Percentiles rank a stretch among this genome's conserved stretches.
Conservation (phyloP, 2,888 invertebrate genomes). For the Himalopsyche anomala region DNA sequence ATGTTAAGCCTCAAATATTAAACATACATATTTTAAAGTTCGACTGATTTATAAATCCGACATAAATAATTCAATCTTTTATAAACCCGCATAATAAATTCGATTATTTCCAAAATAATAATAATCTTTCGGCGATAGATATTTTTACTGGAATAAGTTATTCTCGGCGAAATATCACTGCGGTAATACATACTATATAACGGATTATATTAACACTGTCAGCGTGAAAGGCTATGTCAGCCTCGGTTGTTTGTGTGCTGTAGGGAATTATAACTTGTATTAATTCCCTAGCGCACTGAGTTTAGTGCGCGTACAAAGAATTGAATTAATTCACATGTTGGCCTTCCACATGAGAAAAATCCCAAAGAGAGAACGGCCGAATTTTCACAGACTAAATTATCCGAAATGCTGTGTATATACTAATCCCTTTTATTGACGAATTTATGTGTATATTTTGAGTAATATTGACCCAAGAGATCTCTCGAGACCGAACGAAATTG, state of each 20-base stretch:
- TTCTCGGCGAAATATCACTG: not conserved
- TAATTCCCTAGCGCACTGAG: constrained; percentile 1
- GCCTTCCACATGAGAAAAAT: constrained; percentile 1
- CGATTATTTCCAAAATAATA: not conserved
- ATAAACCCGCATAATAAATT: not conserved
- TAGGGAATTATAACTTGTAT: constrained; percentile 27
- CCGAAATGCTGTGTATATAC: no score
- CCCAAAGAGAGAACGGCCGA: not conserved
- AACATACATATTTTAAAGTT: no score
- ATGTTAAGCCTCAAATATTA: no score
- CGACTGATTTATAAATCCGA: no score
- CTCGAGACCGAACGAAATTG: no score
- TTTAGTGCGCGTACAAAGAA: constrained; percentile 9
- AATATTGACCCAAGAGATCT: no score
- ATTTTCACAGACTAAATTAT: no score
- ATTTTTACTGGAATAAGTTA: constrained; percentile 5
- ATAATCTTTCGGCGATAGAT: not conserved
- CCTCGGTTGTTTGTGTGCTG: not conserved
- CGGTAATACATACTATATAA: not conserved
- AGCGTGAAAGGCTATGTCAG: not conserved
- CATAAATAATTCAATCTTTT: no score
- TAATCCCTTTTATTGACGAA: no score
- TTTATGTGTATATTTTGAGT: no score
- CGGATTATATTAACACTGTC: constrained; percentile 21
- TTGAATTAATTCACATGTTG: constrained; percentile 32